These are phyloP conservation scores for Diadophis punctatus DNA, from an alignment of 2,113 vertebrate species.

Conservation along the genomic window DNA sequence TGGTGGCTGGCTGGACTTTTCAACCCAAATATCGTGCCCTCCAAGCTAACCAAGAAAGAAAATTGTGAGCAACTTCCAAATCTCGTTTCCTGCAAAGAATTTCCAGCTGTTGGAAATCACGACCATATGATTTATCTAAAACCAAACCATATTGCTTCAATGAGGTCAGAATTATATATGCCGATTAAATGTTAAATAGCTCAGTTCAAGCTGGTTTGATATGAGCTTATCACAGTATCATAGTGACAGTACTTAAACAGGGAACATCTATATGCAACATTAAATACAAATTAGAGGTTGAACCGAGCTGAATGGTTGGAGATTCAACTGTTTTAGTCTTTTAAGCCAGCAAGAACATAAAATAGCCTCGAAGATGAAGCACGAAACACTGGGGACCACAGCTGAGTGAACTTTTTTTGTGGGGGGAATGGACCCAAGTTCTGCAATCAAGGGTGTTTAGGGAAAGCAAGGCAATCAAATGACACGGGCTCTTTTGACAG, in stretches of 20 bases:
- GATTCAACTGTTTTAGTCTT: background rate
- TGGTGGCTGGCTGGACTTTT: background rate
- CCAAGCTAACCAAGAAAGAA: background rate
- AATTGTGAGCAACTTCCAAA: background rate
- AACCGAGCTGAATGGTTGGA: background rate
- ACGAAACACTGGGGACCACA: no score
- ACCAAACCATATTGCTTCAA: background rate
- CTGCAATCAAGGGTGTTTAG: background rate
- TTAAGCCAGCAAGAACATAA: background rate
- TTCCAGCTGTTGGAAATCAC: background rate
- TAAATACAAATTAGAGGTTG: background rate
- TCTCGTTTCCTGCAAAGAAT: background rate
- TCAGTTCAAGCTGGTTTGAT: background rate
- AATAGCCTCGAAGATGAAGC: background rate
- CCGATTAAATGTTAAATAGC: background rate
- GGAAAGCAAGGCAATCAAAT: background rate
- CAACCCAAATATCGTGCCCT: background rate
- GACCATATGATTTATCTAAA: background rate
- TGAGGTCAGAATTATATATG: background rate
- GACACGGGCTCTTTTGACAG: background rate
- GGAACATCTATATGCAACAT: background rate
- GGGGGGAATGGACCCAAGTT: background rate
- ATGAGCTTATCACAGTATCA: background rate
- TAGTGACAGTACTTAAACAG: background rate
- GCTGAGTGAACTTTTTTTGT: background rate